These are phyloP conservation scores for Orbicella faveolata DNA, from an alignment of 64 coral and sea anemone species.

Conservation along the genomic window DNA sequence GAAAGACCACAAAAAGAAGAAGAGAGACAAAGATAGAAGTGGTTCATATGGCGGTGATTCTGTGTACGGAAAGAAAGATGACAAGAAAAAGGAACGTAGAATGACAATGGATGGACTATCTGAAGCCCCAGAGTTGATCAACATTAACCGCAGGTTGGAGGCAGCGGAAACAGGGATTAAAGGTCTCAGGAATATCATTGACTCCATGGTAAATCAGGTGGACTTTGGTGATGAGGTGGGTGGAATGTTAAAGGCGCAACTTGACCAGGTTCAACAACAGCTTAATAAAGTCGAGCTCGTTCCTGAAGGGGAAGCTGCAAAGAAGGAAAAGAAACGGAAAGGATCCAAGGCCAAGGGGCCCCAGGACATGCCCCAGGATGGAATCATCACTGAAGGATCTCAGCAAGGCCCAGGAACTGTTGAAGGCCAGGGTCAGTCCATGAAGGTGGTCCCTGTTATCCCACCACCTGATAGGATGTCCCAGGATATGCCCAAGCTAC, in stretches of 20 bases:
- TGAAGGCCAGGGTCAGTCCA: slow-evolving; percentile 39
- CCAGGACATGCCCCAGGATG: slow-evolving; percentile 53
- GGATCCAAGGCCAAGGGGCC: slow-evolving; percentile 50
- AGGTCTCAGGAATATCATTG: slow-evolving; percentile 84
- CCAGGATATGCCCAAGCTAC: slow-evolving; percentile 31
- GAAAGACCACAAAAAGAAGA: slow-evolving; percentile 60
- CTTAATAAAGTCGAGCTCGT: slow-evolving; percentile 72
- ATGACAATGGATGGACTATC: slow-evolving; percentile 43
- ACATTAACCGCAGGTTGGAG: slow-evolving; percentile 70
- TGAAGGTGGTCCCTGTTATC: slow-evolving; percentile 56
- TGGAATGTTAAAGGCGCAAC: slow-evolving; percentile 78
- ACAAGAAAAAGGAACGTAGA: slow-evolving; percentile 76
- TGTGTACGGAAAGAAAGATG: slow-evolving; percentile 60
- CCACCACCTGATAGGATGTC: slow-evolving; percentile 32
- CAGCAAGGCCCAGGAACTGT: slow-evolving; percentile 23
- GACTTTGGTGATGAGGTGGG: slow-evolving; percentile 93
- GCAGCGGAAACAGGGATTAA: slow-evolving; percentile 82
- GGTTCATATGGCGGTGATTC: slow-evolving; percentile 23
- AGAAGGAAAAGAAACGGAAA: slow-evolving; percentile 81
- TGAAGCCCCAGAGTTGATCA: slow-evolving; percentile 77
- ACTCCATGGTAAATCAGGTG: slow-evolving; percentile 94
- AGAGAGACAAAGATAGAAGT: slow-evolving; percentile 49
- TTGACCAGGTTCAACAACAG: slow-evolving; percentile 75
- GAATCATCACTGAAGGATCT: slow-evolving; percentile 78
- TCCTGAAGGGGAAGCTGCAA: slow-evolving; percentile 47